Evolutionary conservation across 2,113 vertebrate species (phyloP).

Genomic region (Progne subis): DNA sequence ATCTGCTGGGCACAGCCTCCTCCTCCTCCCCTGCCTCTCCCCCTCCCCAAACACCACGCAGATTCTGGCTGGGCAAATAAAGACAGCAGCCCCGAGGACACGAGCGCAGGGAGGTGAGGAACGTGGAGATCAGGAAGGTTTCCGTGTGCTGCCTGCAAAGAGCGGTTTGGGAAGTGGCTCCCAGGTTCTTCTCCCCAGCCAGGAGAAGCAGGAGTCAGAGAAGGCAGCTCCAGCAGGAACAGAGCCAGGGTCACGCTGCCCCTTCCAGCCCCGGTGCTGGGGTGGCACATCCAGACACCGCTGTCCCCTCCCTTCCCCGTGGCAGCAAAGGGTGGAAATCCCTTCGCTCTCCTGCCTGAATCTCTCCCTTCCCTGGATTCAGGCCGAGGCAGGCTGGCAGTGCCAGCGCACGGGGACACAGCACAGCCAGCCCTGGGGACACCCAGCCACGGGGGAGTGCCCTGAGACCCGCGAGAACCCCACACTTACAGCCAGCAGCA

Average conservation of each 20-base stretch:
- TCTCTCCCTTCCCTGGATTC: neutral
- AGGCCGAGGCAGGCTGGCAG: neutral
- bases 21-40: neutral
- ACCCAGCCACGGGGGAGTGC: rapidly evolving
- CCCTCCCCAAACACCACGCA: neutral
- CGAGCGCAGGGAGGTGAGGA: neutral
- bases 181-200: neutral
- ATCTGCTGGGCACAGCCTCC: neutral
- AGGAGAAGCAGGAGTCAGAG: neutral
- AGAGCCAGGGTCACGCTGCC: neutral
- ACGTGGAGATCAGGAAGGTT: rapidly evolving
- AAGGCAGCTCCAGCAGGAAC: neutral
- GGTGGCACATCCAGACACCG: rapidly evolving
- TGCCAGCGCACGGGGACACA: neutral
- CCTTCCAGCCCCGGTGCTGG: rapidly evolving
- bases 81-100: rapidly evolving
- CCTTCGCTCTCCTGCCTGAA: rapidly evolving
- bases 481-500: neutral
- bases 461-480: neutral
- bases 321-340: neutral
- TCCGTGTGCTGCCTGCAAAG: neutral
- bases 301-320: rapidly evolving
- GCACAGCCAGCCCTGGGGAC: neutral
- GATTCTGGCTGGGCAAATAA: neutral
- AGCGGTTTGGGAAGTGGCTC: neutral